Evolutionary conservation across 2,113 vertebrate species (phyloP), one percentile per base, ranked within the genome.

Genomic region (Microtus montanus): DNA sequence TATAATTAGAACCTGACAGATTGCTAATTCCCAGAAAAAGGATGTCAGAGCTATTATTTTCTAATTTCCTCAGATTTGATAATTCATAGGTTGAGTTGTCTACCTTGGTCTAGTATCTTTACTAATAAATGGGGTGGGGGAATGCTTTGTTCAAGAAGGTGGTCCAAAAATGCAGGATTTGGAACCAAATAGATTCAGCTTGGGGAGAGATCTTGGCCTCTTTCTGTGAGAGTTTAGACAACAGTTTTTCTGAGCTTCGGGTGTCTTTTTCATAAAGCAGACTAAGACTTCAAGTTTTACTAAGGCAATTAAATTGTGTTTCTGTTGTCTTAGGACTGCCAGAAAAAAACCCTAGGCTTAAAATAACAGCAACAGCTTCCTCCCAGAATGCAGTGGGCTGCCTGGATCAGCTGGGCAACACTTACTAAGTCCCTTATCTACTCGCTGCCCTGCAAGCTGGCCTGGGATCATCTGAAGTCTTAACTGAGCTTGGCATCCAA

Each of bases 1-100:
- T 44, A 35, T 33, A 35, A 5, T 61, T 88, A 95, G 88, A 86
- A 73, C 54, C 7, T 78, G n/a, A 64, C 15, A 22, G 33, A 63
- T 66, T 70, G 66, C 33, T 35, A 35, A 70, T 49, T 44, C 2
- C n/a, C 22, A 47, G 80, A 49, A 86, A 89, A 74, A 30, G 28
- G 54, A 80, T 80, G 22, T 89, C 54, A 89, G 49, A 78, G 66
- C 33, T 82, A 49, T 78, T n/a, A 85, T 85, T 95, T 91, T 92
- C 68, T 73, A 70, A 86, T 86, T 85, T 22, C 2, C 9, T 19
- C 33, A 66, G 47, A 49, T 86, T 22, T 82, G 87, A 70, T 89
- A 52, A 78, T 84, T 70, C 74, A 49, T 93, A 68, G 24, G 3
- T 70, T 85, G 2, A 33, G 10, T 63, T 90, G 24, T 75, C 71